These are phyloP conservation scores for Molothrus aeneus DNA, from an alignment of 2,797 vertebrate genomes.

Conservation along the genomic window DNA sequence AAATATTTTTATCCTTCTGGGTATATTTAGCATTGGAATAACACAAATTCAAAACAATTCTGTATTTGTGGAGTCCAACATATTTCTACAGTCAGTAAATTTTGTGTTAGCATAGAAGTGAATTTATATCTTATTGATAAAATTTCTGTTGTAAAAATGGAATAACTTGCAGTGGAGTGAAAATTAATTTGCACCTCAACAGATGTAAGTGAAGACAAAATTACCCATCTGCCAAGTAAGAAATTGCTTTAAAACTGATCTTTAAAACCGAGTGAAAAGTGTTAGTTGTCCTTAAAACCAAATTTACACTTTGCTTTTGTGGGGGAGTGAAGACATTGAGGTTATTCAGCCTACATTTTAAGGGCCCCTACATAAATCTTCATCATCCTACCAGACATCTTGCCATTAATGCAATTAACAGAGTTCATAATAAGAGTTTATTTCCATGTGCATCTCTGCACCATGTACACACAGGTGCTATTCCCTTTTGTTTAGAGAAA, in stretches of 20 bases:
- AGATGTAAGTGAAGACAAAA: constrained; percentile 67
- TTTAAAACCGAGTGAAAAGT: constrained; percentile 69
- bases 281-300: constrained; percentile 69
- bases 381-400: background rate
- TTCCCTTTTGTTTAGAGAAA: background rate
- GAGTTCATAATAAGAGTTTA: background rate
- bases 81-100: constrained; percentile 3
- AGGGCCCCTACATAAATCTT: constrained; percentile 5
- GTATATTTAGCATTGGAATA: background rate
- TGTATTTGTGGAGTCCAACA: background rate
- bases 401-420: background rate
- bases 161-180: constrained; percentile 56
- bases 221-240: constrained; percentile 70
- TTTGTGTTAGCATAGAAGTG: background rate
- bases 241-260: constrained; percentile 71
- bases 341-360: constrained; percentile 56
- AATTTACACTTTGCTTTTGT: constrained; percentile 68
- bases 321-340: constrained; percentile 24
- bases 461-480: background rate
- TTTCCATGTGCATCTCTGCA: background rate
- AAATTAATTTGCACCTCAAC: constrained; percentile 77
- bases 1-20: background rate
- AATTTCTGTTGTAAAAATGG: constrained; percentile 47
- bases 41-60: background rate
- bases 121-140: constrained; percentile 18